Percentiles rank a stretch among this genome's conserved stretches.
Evolutionary conservation across 2,888 invertebrate species (phyloP).

Genomic region (Microplitis deprimator): DNA sequence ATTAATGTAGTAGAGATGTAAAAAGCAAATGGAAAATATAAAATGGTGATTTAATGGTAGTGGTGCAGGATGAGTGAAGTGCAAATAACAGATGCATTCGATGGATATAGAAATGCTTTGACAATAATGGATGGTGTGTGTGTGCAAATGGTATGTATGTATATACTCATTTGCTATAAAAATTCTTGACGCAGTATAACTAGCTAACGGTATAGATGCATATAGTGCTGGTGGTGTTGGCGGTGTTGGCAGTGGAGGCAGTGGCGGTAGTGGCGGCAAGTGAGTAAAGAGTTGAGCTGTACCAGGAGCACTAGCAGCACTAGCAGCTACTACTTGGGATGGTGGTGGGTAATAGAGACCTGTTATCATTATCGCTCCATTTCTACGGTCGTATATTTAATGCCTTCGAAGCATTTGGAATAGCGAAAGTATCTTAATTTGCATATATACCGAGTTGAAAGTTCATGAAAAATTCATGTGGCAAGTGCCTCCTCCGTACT

Average conservation of each 20-base stretch:
- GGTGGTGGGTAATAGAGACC: slow-evolving; percentile 47
- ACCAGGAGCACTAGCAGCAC: neutral
- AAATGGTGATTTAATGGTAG: neutral
- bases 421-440: slow-evolving; percentile 66
- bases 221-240: no score
- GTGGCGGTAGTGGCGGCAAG: neutral
- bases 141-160: neutral
- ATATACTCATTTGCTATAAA: neutral
- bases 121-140: neutral
- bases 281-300: neutral
- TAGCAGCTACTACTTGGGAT: neutral
- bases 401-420: slow-evolving; percentile 66
- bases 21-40: neutral
- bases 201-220: no score
- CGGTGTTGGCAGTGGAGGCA: no score
- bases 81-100: slow-evolving; percentile 29
- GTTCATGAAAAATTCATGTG: slow-evolving; percentile 68
- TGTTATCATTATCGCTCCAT: slow-evolving; percentile 62
- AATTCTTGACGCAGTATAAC: neutral
- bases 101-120: slow-evolving; percentile 6
- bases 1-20: no score
- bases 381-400: slow-evolving; percentile 64
- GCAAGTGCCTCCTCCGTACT: slow-evolving; percentile 56
- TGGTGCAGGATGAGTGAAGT: slow-evolving; percentile 12
- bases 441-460: slow-evolving; percentile 67